Evolutionary conservation across 2,888 invertebrate genomes (phyloP), one percentile per base, ranked within the genome.

Genomic region (Ormyrus rosae): DNA sequence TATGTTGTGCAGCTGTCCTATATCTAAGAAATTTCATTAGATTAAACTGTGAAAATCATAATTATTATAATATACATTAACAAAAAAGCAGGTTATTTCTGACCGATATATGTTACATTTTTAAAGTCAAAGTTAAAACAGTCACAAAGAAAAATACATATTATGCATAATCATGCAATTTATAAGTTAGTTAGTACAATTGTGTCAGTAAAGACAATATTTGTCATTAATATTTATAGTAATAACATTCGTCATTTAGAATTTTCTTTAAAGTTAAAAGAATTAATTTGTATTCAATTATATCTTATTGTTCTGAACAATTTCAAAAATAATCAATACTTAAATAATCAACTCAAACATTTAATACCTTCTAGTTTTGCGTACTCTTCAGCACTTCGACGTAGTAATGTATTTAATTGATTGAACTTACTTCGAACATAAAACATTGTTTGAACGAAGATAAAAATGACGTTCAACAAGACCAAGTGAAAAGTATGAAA

Each of bases 361-460:
- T 34, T 34, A 34, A 64, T 71, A 71, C 71, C 67, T 71, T 67
- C 34, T 6, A 71, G 11, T 19, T 53, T 65, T 2, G 19, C 6
- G n/a, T 70, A 53, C 51, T 60, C 6, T 34, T 10, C 2, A 4
- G 9, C 10, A 56, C 8, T 11, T 7, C 56, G 45, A 0, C 9
- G 8, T 45, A 77, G 50, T 1, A 50, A 64, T 56, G 10, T n/a
- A 63, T 77, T 77, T n/a, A 75, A 45, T n/a, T 67, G 45, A 45
- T 50, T n/a, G 51, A 75, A 67, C 10, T 19, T 50, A 69, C 69
- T 7, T 11, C 19, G 45, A 53, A 64, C 48, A 3, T 19, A 46
- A 10, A 50, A 13, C 69, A 75, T 60, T 50, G 13, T 45, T 8
- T 75, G 9, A 34, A 63, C 5, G 50, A 56, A 77, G 9, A 64